Percentiles rank a stretch among this genome's conserved stretches.
Conservation (phyloP, 2,797 vertebrate genomes). For the Erithacus rubecula region DNA sequence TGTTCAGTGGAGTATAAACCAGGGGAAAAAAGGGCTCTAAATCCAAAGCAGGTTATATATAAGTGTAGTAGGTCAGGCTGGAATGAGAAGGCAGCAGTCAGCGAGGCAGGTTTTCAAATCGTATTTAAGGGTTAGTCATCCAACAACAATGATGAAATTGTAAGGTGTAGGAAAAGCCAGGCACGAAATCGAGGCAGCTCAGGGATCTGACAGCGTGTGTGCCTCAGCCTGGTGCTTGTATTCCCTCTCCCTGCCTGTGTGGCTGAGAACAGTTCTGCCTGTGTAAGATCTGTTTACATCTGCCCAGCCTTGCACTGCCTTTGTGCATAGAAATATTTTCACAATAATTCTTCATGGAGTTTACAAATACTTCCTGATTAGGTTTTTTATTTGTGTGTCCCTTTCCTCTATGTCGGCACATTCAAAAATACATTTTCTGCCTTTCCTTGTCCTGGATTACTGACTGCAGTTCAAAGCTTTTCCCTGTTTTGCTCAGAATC, state of each 20-base stretch:
- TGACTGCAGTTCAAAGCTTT: background rate
- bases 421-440: background rate
- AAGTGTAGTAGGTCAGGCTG: background rate
- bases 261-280: background rate
- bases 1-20: background rate
- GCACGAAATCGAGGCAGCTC: background rate
- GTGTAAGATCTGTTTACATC: background rate
- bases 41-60: background rate
- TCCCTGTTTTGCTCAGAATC: background rate
- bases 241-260: background rate
- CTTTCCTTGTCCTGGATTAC: background rate
- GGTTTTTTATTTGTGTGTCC: background rate
- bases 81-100: background rate
- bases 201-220: background rate
- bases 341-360: background rate
- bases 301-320: background rate
- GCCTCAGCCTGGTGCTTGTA: background rate
- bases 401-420: background rate
- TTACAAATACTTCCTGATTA: background rate
- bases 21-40: background rate
- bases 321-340: background rate
- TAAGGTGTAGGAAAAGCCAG: background rate
- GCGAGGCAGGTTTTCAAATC: background rate
- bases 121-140: slow-evolving; percentile 25
- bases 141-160: background rate